Evolutionary conservation across 2,113 vertebrate genomes (phyloP).

Genomic region (Hippoglossus stenolepis): DNA sequence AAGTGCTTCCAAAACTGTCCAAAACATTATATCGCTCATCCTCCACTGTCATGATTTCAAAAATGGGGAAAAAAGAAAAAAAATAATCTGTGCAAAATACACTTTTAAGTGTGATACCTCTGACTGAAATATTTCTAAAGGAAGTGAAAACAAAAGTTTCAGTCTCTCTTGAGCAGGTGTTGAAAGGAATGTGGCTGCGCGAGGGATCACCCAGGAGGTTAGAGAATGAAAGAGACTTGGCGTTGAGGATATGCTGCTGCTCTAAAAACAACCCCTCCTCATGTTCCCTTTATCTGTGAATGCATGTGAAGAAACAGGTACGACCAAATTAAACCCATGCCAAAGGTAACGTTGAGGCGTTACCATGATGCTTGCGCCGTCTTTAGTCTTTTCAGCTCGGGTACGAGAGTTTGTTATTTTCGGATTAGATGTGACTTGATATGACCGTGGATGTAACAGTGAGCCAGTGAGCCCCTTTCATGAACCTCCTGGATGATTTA

Average conservation of each 20-base stretch:
- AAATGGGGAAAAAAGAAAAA: constrained; percentile 14
- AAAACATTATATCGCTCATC: constrained; percentile 48
- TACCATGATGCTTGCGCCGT: constrained; percentile 32
- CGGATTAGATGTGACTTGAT: constrained; percentile 54
- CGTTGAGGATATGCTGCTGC: constrained; percentile 25
- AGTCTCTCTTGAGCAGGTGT: constrained; percentile 24
- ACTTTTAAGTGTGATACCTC: constrained; percentile 81
- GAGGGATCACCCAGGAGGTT: constrained; percentile 43
- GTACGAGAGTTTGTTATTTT: constrained; percentile 48
- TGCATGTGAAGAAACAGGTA: constrained; percentile 12
- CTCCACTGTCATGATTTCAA: constrained; percentile 57
- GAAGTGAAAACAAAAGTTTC: constrained; percentile 40
- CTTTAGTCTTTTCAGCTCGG: constrained; percentile 43
- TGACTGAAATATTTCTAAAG: constrained; percentile 60
- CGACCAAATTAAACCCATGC: constrained; percentile 36
- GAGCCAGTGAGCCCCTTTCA: constrained; percentile 34
- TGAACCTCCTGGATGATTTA: constrained; percentile 58
- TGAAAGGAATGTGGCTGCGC: constrained; percentile 24
- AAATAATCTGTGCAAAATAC: constrained; percentile 87
- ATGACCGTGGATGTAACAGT: constrained; percentile 46
- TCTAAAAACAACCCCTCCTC: constrained; percentile 38
- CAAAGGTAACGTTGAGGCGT: constrained; percentile 40
- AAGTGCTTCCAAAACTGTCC: constrained; percentile 82
- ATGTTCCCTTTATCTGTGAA: constrained; percentile 50
- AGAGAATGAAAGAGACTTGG: constrained; percentile 22